Conservation (phyloP, 2,113 vertebrate genomes). For the Acinonyx jubatus region DNA sequence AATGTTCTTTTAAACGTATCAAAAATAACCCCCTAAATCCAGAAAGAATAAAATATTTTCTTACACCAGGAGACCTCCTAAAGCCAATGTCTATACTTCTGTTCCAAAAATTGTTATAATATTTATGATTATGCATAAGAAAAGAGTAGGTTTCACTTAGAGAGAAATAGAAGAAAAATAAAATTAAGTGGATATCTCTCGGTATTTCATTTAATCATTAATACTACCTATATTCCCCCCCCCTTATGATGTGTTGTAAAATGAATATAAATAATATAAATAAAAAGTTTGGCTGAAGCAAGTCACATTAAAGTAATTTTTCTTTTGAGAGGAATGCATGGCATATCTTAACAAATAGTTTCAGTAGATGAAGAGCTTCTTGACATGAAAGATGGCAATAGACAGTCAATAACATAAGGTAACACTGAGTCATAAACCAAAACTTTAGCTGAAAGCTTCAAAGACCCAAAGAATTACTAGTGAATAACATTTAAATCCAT, state of each 20-base stretch:
- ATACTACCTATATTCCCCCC: background rate
- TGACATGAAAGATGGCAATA: slow-evolving; percentile 48
- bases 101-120: background rate
- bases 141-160: background rate
- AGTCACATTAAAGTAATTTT: slow-evolving; percentile 32
- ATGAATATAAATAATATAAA: background rate
- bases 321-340: background rate
- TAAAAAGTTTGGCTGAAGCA: background rate
- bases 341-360: slow-evolving; percentile 10
- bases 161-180: slow-evolving; percentile 45
- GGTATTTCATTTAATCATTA: background rate
- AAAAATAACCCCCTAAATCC: slow-evolving; percentile 24
- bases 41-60: slow-evolving; percentile 24
- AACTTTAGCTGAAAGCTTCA: slow-evolving; percentile 72
- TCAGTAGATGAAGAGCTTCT: slow-evolving; percentile 35
- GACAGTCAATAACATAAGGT: slow-evolving; percentile 54
- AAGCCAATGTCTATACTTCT: background rate
- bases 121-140: background rate
- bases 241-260: background rate
- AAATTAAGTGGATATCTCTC: background rate
- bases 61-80: slow-evolving; percentile 37
- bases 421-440: slow-evolving; percentile 68
- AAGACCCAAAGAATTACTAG: slow-evolving; percentile 71
- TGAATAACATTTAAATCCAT: slow-evolving; percentile 77
- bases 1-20: background rate